Evolutionary conservation across 2,888 invertebrate species (phyloP).

Genomic region (Eumerus sabulonum): DNA sequence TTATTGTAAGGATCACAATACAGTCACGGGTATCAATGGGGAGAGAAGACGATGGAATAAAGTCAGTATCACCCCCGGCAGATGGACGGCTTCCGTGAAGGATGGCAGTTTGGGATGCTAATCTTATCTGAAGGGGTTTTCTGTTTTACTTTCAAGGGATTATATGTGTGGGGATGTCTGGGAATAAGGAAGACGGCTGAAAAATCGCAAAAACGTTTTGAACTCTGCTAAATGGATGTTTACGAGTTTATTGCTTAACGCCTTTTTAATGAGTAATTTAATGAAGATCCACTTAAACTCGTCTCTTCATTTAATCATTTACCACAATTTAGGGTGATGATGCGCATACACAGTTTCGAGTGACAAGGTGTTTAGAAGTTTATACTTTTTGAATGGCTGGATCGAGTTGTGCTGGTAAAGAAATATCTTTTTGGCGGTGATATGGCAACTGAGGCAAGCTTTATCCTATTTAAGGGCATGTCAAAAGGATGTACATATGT

Average conservation of each 20-base stretch:
- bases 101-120: constrained; percentile 42
- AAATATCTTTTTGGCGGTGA: too few species aligned
- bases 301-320: not conserved
- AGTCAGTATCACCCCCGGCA: constrained; percentile 35
- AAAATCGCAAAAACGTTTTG: constrained; percentile 40
- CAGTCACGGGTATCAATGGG: not conserved
- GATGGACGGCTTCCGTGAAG: constrained; percentile 37
- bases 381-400: too few species aligned
- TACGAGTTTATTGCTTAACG: constrained; percentile 58
- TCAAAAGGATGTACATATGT: too few species aligned
- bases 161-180: constrained; percentile 19
- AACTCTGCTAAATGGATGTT: constrained; percentile 41
- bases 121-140: constrained; percentile 52
- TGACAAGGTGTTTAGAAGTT: too few species aligned
- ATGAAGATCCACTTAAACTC: constrained; percentile 30
- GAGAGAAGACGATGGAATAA: constrained; percentile 22
- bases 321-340: not conserved
- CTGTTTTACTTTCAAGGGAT: constrained; percentile 43
- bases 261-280: constrained; percentile 59
- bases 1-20: constrained; percentile 21
- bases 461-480: too few species aligned
- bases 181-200: constrained; percentile 30
- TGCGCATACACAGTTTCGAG: not conserved
- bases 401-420: too few species aligned
- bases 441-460: too few species aligned